phyloP scores from a whole-genome alignment of 2,888 invertebrate genomes.

The Belgica antarctica region DNA sequence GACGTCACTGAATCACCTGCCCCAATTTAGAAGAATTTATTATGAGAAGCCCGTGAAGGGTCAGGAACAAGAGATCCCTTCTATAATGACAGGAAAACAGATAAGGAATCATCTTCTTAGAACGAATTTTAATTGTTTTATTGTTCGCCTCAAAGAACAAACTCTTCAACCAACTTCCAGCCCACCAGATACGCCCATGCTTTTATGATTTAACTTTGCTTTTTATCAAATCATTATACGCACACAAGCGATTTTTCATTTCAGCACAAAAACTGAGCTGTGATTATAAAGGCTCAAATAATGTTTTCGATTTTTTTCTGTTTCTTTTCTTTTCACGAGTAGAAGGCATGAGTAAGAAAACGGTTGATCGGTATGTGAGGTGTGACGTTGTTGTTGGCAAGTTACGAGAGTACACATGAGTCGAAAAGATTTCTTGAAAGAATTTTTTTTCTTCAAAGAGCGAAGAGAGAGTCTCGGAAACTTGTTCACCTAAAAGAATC shows the following conservation, averaged over 20 bases:
- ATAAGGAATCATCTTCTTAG: slow-evolving; percentile 5
- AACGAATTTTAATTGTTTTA: not conserved
- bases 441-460: slow-evolving; percentile 2
- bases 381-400: slow-evolving; percentile 35
- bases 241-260: not conserved
- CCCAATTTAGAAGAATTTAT: not conserved
- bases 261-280: not conserved
- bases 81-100: not conserved
- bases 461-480: slow-evolving; percentile 11
- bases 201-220: not conserved
- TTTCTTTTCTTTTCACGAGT: not conserved
- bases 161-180: not conserved
- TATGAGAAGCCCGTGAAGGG: not conserved
- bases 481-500: slow-evolving; percentile 8
- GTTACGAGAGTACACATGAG: slow-evolving; percentile 21
- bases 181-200: slow-evolving; percentile 7
- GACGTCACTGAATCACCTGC: too few species aligned
- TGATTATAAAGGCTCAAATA: not conserved
- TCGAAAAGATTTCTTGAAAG: not conserved
- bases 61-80: slow-evolving; percentile 8
- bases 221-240: not conserved
- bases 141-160: not conserved
- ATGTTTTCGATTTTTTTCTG: not conserved
- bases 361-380: slow-evolving; percentile 41
- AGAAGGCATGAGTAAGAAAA: slow-evolving; percentile 4